Base-by-base conservation (phyloP, 2,888 invertebrate species). In the Masnerella sp. region DNA sequence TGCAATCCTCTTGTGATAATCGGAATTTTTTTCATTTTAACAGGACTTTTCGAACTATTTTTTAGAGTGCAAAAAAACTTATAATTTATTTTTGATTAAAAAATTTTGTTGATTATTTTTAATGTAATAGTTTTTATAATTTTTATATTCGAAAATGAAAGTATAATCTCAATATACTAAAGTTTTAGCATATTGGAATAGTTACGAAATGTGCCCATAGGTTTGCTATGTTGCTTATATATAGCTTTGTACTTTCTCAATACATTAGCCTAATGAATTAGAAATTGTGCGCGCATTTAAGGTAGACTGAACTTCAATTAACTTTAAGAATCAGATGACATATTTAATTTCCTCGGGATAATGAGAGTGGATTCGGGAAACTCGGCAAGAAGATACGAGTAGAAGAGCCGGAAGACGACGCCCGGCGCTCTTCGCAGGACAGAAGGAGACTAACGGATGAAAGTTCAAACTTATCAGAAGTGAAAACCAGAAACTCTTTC, bases 291-390 rank as follows among this genome's bases (percentile, higher is more conserved):
- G 74, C 62, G 75, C 73, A 73, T 79, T 79, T 68, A 75, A 67
- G 75, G 77, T 72, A 68, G 75, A 65, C 76, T 74, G 74, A 76
- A 76, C 72, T 82, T 81, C 82, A 82, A 83, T 84, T 82, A 84
- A 81, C 78, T 79, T 82, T 81, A 82, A 82, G 82, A 79, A 79
- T 81, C 81, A 80, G 79, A 81, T 80, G 83, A 84, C 84, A 83
- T 82, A 83, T 86, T 85, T 84, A 85, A 86, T 86, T 86, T 85
- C 83, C 84, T 83, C 64, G 77, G 80, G 82, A 83, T 84, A 84
- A 85, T 84, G 85, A 82, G 81, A 84, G 83, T 83, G 81, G 83
- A 73, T 81, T 77, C 75, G 72, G 75, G 80, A 78, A 80, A 78
- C 78, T 77, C 62, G 74, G 70, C 72, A 77, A 69, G 75, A 78